Base-by-base conservation (phyloP, 2,888 invertebrate species). In the Ormyrus pomaceus region DNA sequence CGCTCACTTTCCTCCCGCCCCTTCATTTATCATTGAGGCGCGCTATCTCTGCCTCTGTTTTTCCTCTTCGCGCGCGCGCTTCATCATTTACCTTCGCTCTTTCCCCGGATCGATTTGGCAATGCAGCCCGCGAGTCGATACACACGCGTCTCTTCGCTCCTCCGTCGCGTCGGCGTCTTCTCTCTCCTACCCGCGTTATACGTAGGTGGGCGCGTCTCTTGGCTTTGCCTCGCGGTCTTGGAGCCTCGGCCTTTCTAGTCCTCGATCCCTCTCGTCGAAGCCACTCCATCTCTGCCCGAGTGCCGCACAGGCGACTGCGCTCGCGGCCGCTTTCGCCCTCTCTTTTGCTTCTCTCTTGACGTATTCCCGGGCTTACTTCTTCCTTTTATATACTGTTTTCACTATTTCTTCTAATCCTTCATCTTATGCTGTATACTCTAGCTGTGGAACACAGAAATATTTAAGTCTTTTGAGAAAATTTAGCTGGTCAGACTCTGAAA, bases 241-340 rank as follows among this genome's bases (percentile, higher is more conserved):
- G 71, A 58, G 74, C 13, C 13, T 66, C 69, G 76, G 79, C 74
- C 58, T 53, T 73, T 66, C 74, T 64, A 46, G 70, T 66, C 65
- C 55, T 59, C 80, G 13, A 56, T 74, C 65, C 79, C 55, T 72
- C 34, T 34, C 75, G 58, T 77, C 64, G 74, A 82, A 80, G 65
- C 70, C 80, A 82, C 82, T 83, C 79, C 71, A 82, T 83, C 82
- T 83, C 73, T 80, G 80, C 77, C 80, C 69, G 65, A 80, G 70
- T 59, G 82, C 77, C 80, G 74, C 78, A 72, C 65, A 82, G 80
- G 77, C 81, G 80, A 72, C 73, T 66, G 70, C 77, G 48, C 75
- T 59, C 51, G 50, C 53, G 53, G 51, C 62, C 53, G 6, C 45
- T 61, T 34, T 65, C 66, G 7, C 3, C 45, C 45, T 56, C 65